phyloP scores from a whole-genome alignment of 92 coral and sea anemone species.

The Galaxea fascicularis region DNA sequence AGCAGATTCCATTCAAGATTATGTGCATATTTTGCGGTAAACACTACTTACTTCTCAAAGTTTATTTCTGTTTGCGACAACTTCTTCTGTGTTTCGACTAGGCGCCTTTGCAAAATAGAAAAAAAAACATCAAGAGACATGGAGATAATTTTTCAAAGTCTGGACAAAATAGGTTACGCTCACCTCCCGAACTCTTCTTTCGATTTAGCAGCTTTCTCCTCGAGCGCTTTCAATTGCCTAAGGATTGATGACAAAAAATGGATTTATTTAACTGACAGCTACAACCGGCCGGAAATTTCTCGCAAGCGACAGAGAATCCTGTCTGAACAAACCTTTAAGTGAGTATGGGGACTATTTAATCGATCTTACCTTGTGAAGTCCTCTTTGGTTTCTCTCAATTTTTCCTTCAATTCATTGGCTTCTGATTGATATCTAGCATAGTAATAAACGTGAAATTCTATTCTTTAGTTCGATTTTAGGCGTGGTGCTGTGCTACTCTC shows the following conservation, averaged over 20 bases:
- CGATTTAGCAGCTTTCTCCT: conserved; percentile 75
- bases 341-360: too few relatives aligned
- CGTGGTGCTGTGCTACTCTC: too few relatives aligned
- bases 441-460: not conserved
- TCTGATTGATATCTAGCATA: conserved; percentile 22
- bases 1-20: too few relatives aligned
- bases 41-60: conserved; percentile 67
- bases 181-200: conserved; percentile 95
- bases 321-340: too few relatives aligned
- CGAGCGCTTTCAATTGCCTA: conserved; percentile 71
- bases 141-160: not conserved
- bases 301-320: not conserved
- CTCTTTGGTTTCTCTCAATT: conserved; percentile 4
- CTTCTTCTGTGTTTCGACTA: conserved; percentile 91
- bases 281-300: too few relatives aligned
- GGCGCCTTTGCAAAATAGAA: conserved; percentile 65
- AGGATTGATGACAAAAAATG: not conserved
- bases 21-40: not conserved
- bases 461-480: not conserved
- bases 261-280: not conserved
- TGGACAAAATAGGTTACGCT: not conserved
- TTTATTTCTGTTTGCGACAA: conserved; percentile 83
- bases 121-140: too few relatives aligned
- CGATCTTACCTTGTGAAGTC: not conserved
- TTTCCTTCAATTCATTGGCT: not conserved